A percentile compares a stretch with the other conserved stretches of the same genome.
Evolutionary conservation across 2,797 vertebrate species (phyloP).

Genomic region (Oryzias dopingdopingensis): DNA sequence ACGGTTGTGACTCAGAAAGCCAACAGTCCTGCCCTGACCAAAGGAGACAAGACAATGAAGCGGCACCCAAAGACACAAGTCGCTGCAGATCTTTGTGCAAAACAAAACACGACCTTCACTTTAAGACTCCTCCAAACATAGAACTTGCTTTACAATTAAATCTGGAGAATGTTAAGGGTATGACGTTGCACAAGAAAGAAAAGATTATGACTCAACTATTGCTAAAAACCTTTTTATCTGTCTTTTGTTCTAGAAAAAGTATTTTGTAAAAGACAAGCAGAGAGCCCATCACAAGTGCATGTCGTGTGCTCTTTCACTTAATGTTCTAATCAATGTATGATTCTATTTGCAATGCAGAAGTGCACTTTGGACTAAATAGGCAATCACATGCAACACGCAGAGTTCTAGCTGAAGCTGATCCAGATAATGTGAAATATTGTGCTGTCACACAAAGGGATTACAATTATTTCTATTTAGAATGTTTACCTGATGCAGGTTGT

Average conservation of each 20-base stretch:
- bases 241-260: not conserved
- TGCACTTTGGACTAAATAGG: constrained; percentile 26
- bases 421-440: constrained; percentile 6
- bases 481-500: constrained; percentile 11
- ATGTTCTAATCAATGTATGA: constrained; percentile 30
- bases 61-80: constrained; percentile 8
- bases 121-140: not conserved
- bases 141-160: not conserved
- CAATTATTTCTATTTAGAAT: constrained; percentile 22
- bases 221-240: not conserved
- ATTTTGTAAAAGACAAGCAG: not conserved
- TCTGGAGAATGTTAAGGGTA: not conserved
- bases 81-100: not conserved
- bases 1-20: constrained; percentile 10
- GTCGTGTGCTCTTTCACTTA: constrained; percentile 30
- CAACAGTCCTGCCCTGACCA: not conserved
- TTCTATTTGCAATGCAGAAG: constrained; percentile 6
- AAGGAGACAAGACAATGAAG: constrained; percentile 15
- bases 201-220: not conserved
- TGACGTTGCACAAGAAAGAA: not conserved
- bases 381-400: constrained; percentile 7
- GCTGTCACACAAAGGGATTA: constrained; percentile 11
- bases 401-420: constrained; percentile 4
- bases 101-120: not conserved
- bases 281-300: not conserved